Evolutionary conservation across 2,797 vertebrate genomes (phyloP), one percentile per base, ranked within the genome.

Genomic region (Pempheris klunzingeri): DNA sequence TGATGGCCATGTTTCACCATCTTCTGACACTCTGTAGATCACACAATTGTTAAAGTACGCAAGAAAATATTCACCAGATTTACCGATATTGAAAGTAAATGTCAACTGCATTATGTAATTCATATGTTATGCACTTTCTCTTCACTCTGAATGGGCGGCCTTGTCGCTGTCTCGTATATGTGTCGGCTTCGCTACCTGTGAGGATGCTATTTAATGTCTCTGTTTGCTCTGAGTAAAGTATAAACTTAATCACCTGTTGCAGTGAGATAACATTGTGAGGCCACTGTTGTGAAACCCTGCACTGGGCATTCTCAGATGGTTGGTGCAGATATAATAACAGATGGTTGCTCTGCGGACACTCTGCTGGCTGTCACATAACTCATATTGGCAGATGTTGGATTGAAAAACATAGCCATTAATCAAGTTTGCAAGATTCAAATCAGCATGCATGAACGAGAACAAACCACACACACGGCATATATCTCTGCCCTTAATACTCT

Each of bases 241-340:
- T 53, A 46, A 78, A 47, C 22, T 7, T 12, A 41, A 60, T 76
- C 47, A 67, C 11, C 11, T 2, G 17, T 47, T 64, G 22, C 11
- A 63, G 55, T 39, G 60, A 54, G 14, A 41, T 18, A 55, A 34
- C 6, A 57, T 1, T 22, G 28, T 34, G 28, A 32, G 20, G 9
- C 15, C 11, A 18, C 20, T 32, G 11, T 26, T 55, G 18, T 73
- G 41, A 59, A 73, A 14, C 30, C 15, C 20, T 39, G 17, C 12
- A 1, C 39, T 71, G 61, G n/a, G 4, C 50, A 49, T 49, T 67
- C 34, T 61, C 57, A 28, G 36, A 7, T 58, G 44, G 52, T 0
- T 57, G 26, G 18, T 36, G 39, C 12, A 43, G 39, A 68, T 52
- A 65, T 14, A 20, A 28, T 65, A 53, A 78, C 39, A 34, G 52